phyloP scores from a whole-genome alignment of 2,888 invertebrate genomes.

The Ormyrus rosae region DNA sequence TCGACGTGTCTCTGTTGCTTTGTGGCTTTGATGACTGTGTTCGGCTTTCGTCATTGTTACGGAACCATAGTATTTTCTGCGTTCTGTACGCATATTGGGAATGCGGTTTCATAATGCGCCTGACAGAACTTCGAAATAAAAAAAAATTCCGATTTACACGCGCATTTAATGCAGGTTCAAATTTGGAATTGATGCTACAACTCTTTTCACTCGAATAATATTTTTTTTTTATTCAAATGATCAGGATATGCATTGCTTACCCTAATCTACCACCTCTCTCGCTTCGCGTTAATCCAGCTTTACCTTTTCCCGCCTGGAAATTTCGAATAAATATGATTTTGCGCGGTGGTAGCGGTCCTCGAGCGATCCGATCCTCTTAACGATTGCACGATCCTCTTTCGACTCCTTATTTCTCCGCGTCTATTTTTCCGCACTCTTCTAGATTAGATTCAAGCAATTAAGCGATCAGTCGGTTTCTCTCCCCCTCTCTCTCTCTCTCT shows the following conservation, averaged over 20 bases:
- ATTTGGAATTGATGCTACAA: too few relatives aligned
- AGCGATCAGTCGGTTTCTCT: constrained; percentile 51
- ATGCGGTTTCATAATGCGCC: too few relatives aligned
- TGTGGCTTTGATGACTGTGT: background rate
- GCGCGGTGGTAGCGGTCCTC: constrained; percentile 15
- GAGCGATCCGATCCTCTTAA: constrained; percentile 53
- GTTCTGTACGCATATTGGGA: too few relatives aligned
- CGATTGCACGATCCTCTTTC: constrained; percentile 41
- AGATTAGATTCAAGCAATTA: constrained; percentile 63
- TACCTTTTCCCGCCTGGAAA: constrained; percentile 29
- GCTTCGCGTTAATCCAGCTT: constrained; percentile 22
- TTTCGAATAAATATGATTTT: constrained; percentile 55
- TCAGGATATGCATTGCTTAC: too few relatives aligned
- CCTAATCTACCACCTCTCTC: background rate
- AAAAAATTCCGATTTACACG: too few relatives aligned
- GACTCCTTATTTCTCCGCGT: constrained; percentile 31
- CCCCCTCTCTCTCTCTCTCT: constrained; percentile 15
- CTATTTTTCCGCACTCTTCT: constrained; percentile 51
- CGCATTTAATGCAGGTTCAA: too few relatives aligned
- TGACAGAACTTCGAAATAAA: too few relatives aligned
- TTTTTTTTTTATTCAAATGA: too few relatives aligned
- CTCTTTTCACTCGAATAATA: too few relatives aligned
- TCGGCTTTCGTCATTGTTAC: too few relatives aligned
- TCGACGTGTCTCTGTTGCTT: background rate
- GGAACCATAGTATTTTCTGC: too few relatives aligned